Evolutionary conservation across 2,888 invertebrate genomes (phyloP), one percentile per base, ranked within the genome.

Genomic region (Encarsia formosa): DNA sequence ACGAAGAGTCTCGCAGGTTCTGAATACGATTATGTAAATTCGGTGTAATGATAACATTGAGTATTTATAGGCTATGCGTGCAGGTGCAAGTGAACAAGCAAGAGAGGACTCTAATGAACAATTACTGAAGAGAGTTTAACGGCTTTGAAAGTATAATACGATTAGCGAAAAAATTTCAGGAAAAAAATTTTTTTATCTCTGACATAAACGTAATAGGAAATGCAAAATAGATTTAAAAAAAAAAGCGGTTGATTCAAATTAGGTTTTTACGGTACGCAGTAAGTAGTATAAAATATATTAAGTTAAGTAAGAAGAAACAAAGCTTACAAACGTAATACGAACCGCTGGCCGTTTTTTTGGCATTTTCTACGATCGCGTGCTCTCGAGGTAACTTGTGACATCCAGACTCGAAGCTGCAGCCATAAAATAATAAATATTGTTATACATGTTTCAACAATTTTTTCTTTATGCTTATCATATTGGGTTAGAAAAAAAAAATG

Each of bases 311-410:
- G 16, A 32, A 49, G 44, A 52, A 56, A 40, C 45, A 19, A 43
- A 45, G 51, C 44, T 52, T 43, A 52, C 43, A 55, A 56, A 51
- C 47, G 34, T 59, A 63, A 71, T 72, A 71, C 71, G 69, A 72
- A 71, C 71, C 72, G 69, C 66, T 68, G 68, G 66, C 65, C 65
- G 66, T 68, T 66, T 71, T 67, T 71, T 69, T 64, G 69, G 65
- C 71, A 71, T 72, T 71, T 70, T 72, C 69, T 71, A 71, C 63
- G 67, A 70, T 66, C 64, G 66, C 67, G 68, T 63, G 67, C 65
- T 67, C 68, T 67, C 63, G 67, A 65, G 59, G 66, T 66, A 67
- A 69, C 67, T 63, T 65, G 68, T 66, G 66, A 66, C 69, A 70
- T 70, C 71, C 70, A 68, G 68, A 65, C 63, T 66, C 61, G 65